Evolutionary conservation across 2,797 vertebrate species (phyloP).

Genomic region (Tarsius wallacei): DNA sequence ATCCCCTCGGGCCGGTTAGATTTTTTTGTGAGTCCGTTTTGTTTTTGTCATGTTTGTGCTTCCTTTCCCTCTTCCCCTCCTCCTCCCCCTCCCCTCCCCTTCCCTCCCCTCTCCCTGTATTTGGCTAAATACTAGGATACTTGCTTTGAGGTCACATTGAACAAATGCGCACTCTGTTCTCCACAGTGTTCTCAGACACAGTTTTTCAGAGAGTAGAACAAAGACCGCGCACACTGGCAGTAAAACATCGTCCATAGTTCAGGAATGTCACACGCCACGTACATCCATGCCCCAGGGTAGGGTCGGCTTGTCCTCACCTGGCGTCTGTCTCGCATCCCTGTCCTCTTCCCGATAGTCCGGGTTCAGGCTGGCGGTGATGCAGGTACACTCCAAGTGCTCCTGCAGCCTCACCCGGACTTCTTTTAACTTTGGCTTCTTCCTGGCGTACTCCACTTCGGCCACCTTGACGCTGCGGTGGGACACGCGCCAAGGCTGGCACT

Average conservation of each 20-base stretch:
- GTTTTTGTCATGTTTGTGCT: constrained; percentile 80
- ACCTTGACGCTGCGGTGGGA: constrained; percentile 97
- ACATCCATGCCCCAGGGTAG: constrained; percentile 93
- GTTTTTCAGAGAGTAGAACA: constrained; percentile 92
- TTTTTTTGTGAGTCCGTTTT: constrained; percentile 65
- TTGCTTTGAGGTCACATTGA: constrained; percentile 93
- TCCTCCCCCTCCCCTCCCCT: too few species aligned
- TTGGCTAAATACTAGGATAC: constrained; percentile 91
- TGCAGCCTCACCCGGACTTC: constrained; percentile 98
- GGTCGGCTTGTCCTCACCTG: constrained; percentile 96
- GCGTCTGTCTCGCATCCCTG: constrained; percentile 96
- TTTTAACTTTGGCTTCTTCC: constrained; percentile 97
- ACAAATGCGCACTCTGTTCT: constrained; percentile 93
- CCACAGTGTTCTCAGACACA: constrained; percentile 90
- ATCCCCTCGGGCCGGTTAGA: constrained; percentile 76
- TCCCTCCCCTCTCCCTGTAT: too few species aligned
- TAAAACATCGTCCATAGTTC: constrained; percentile 96
- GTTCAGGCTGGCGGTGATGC: constrained; percentile 94
- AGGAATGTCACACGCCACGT: constrained; percentile 94
- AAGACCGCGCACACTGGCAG: constrained; percentile 92
- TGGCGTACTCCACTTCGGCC: constrained; percentile 98
- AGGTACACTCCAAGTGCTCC: constrained; percentile 98
- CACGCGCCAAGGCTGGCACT: constrained; percentile 94
- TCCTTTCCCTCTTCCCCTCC: constrained; percentile 81
- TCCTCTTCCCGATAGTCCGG: constrained; percentile 96